Evolutionary conservation across 2,797 vertebrate species (phyloP).

Genomic region (Cossypha heuglini): DNA sequence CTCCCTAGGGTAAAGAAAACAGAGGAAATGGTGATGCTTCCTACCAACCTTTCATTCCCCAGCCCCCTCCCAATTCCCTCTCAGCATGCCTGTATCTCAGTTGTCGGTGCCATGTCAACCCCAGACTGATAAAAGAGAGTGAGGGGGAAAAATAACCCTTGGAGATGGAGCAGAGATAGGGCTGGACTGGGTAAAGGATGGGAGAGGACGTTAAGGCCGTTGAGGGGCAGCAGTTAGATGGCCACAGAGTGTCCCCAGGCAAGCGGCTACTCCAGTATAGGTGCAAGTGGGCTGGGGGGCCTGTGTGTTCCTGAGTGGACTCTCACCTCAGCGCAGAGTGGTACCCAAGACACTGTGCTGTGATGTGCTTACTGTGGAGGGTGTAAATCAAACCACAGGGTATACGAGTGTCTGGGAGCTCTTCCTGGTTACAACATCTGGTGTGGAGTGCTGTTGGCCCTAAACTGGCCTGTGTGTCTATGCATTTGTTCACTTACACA

Average conservation of each 20-base stretch:
- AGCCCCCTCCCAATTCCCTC: neutral
- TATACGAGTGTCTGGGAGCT: accelerated
- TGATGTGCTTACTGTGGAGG: accelerated
- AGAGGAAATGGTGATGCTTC: accelerated
- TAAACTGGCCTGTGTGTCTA: neutral
- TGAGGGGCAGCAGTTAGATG: accelerated
- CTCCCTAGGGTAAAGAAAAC: neutral
- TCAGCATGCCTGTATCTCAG: neutral
- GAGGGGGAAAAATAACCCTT: accelerated
- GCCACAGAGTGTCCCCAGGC: accelerated
- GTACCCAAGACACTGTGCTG: accelerated
- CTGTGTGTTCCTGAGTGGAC: neutral
- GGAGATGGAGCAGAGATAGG: neutral
- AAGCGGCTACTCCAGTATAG: accelerated
- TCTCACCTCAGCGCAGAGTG: neutral
- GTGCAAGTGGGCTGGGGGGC: accelerated
- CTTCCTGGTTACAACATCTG: accelerated
- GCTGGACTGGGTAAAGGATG: accelerated
- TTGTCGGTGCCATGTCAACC: accelerated
- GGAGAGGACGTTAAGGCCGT: accelerated
- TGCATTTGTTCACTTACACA: accelerated
- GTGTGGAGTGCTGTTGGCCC: accelerated
- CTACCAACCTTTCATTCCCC: accelerated
- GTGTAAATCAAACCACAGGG: accelerated
- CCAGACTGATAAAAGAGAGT: neutral